Evolutionary conservation across 2,888 invertebrate species (phyloP).

Genomic region (Linhomoeus sp.): DNA sequence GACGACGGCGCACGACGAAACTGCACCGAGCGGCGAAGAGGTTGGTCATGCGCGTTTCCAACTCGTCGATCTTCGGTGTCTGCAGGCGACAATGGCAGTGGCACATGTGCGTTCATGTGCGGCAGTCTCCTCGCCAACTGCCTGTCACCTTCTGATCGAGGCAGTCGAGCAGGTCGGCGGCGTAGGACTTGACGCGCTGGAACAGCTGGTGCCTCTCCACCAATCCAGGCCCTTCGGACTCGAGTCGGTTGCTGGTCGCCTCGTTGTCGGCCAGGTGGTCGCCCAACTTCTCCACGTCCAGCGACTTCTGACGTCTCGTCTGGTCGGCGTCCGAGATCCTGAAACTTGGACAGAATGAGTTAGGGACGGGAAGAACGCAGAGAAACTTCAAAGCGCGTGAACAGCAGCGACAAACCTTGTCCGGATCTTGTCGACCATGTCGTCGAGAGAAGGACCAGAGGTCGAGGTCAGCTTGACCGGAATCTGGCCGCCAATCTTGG

Average conservation of each 20-base stretch:
- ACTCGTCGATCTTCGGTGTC: slow-evolving; percentile 6
- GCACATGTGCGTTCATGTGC: neutral
- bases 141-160: slow-evolving; percentile 71
- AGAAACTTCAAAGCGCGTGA: neutral
- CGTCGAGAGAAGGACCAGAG: neutral
- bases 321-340: slow-evolving; percentile 42
- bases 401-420: neutral
- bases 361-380: no score
- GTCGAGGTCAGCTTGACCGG: no score
- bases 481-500: no score
- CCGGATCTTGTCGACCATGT: neutral
- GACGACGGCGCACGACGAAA: slow-evolving; percentile 51
- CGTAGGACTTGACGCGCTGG: slow-evolving; percentile 82
- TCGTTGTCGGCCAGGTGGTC: slow-evolving; percentile 34
- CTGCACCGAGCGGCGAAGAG: slow-evolving; percentile 46
- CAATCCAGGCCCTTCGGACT: slow-evolving; percentile 42
- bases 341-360: no score
- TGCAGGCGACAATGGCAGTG: no score
- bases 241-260: slow-evolving; percentile 33
- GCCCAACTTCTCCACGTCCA: slow-evolving; percentile 37
- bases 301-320: slow-evolving; percentile 38
- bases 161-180: slow-evolving; percentile 88
- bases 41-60: slow-evolving; percentile 56
- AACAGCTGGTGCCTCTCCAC: slow-evolving; percentile 73
- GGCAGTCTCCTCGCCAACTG: neutral